These are phyloP conservation scores for Ptychadena robeensis DNA, from an alignment of 2,797 vertebrate genomes.

Conservation along the genomic window DNA sequence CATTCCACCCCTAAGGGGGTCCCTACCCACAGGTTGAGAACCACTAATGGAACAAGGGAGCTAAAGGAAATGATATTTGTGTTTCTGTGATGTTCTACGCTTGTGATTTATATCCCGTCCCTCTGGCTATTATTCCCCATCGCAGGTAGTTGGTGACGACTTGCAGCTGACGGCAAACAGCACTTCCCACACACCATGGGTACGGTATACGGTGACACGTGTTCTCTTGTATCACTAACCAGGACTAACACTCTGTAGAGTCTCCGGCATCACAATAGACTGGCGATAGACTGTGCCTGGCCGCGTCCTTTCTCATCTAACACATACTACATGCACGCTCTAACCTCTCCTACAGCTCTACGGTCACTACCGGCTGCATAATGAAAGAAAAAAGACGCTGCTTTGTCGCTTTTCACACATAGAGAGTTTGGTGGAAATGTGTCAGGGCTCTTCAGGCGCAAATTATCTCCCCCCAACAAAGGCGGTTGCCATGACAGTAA, in stretches of 20 bases:
- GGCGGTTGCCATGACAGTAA: constrained; percentile 68
- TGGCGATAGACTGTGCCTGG: constrained; percentile 51
- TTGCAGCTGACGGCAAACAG: constrained; percentile 76
- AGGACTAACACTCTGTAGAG: constrained; percentile 62
- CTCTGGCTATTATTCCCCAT: constrained; percentile 74
- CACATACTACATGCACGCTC: constrained; percentile 36
- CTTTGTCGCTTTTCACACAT: constrained; percentile 53
- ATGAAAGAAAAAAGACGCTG: constrained; percentile 1
- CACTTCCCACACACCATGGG: constrained; percentile 80
- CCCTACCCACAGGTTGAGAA: too few species aligned
- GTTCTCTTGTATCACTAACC: constrained; percentile 66
- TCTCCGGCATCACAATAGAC: constrained; percentile 6
- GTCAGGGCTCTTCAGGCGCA: constrained; percentile 64
- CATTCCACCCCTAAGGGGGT: too few species aligned
- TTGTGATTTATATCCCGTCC: not conserved
- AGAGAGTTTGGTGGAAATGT: constrained; percentile 58
- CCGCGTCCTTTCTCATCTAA: constrained; percentile 55
- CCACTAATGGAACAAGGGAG: too few species aligned
- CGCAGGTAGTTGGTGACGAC: constrained; percentile 90
- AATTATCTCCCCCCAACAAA: constrained; percentile 67
- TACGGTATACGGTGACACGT: constrained; percentile 82
- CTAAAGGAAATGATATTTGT: too few species aligned
- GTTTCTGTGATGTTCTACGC: not conserved
- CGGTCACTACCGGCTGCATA: constrained; percentile 44
- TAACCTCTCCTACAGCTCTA: not conserved